These are phyloP conservation scores for Alcedo quadribrachys DNA, from an alignment of 2,797 vertebrate species.

Conservation along the genomic window DNA sequence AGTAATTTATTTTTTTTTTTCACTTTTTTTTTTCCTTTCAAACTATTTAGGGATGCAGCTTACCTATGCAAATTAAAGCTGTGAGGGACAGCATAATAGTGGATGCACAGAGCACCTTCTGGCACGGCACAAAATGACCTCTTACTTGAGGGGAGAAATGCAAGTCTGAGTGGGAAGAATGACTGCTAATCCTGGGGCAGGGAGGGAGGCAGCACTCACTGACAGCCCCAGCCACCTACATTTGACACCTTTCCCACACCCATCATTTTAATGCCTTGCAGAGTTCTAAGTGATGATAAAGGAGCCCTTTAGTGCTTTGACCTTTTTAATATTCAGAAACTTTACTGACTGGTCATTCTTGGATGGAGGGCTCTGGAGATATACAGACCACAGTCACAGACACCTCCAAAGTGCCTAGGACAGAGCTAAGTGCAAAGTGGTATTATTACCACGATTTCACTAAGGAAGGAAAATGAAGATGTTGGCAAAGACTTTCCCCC, in stretches of 20 bases:
- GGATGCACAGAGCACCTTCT: not conserved
- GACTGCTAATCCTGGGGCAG: not conserved
- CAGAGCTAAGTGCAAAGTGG: slow-evolving; percentile 15
- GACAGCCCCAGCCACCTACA: not conserved
- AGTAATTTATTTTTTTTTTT: not conserved
- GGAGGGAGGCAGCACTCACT: not conserved
- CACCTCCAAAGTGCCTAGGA: not conserved
- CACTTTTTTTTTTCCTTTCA: not conserved
- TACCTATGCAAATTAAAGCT: slow-evolving; percentile 7
- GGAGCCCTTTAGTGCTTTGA: not conserved
- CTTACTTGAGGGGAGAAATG: not conserved
- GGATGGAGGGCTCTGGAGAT: not conserved
- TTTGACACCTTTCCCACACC: slow-evolving; percentile 23
- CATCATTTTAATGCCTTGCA: not conserved
- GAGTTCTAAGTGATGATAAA: slow-evolving; percentile 35
- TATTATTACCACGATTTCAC: slow-evolving; percentile 32
- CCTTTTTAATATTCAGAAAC: slow-evolving; percentile 49
- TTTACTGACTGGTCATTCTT: slow-evolving; percentile 23
- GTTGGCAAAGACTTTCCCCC: slow-evolving; percentile 13
- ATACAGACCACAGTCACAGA: not conserved
- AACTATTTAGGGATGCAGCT: not conserved
- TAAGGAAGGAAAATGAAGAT: slow-evolving; percentile 48
- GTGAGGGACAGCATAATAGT: not conserved
- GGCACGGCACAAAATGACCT: not conserved
- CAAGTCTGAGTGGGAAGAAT: not conserved